Base-by-base conservation (phyloP, 2,888 invertebrate genomes). In the Alentia gelatinosa region DNA sequence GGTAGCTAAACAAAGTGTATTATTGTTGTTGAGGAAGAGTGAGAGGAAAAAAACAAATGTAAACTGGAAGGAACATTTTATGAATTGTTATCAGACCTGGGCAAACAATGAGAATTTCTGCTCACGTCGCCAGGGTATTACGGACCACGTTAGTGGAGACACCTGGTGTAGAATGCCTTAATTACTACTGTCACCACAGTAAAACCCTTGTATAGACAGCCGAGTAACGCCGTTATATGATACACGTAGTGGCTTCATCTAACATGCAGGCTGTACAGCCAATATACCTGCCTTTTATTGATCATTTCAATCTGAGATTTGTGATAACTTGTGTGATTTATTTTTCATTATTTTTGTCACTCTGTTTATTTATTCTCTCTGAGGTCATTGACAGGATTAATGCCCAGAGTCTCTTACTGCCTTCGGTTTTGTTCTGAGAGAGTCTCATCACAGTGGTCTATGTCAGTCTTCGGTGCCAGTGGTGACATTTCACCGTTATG, bases 121-220 rank as follows among this genome's bases (percentile, higher is more conserved):
- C 42, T 86, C 33, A 7, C 42, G 47, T 3, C 26, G 86, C 86
- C 86, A 47, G 86, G 86, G 86, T n/a, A 15, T 19, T 86, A 26
- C 23, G 79, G 74, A 33, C 74, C 56, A 83, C 23, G 40, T 83
- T 15, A 47, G 86, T 50, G 7, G 12, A 15, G 79, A 79, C 79
- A 15, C 86, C 50, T 86, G 86, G 86, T 30, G 86, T 86, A 86
- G 86, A 86, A 47, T 86, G 86, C 86, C 86, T 86, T 86, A 86
- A 86, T 33, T 86, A 47, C 86, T 86, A 86, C 50, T 86, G 86
- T 86, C 86, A 47, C 50, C 35, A 50, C 47, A 47, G 86, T 86
- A 86, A 84, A n/a, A 83, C 83, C 86, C 86, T 47, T 86, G 86
- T 86, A 42, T 83, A 83, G 39, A 40, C 40, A n/a, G 83, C 39